Evolutionary conservation across 2,113 vertebrate species (phyloP).

Genomic region (Sebastes schlegelii): DNA sequence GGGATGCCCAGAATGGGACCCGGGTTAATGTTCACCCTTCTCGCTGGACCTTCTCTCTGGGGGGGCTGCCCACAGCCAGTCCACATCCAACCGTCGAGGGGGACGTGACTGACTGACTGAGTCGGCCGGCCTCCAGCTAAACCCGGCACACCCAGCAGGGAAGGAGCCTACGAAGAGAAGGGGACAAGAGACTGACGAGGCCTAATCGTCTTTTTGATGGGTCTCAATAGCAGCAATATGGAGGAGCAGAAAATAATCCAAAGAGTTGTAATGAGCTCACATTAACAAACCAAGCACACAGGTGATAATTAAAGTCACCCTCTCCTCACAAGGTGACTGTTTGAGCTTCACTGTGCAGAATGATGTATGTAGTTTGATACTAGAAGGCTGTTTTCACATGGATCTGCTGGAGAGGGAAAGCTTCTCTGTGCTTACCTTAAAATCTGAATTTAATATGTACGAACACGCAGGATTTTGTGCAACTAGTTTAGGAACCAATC

Average conservation of each 20-base stretch:
- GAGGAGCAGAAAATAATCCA: constrained; percentile 31
- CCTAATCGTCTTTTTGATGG: constrained; percentile 41
- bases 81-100: constrained; percentile 32
- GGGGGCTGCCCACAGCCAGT: constrained; percentile 62
- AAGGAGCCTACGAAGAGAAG: constrained; percentile 52
- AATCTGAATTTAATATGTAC: too few relatives aligned
- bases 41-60: constrained; percentile 59
- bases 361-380: neutral
- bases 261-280: constrained; percentile 12
- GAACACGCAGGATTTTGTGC: too few relatives aligned
- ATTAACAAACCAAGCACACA: constrained; percentile 4
- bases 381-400: neutral
- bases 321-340: neutral
- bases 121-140: constrained; percentile 77
- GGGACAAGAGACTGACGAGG: constrained; percentile 53
- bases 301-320: neutral
- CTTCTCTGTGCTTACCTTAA: neutral
- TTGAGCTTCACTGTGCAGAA: neutral
- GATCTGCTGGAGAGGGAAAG: neutral
- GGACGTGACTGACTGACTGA: constrained; percentile 53
- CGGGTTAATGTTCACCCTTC: constrained; percentile 85
- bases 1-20: constrained; percentile 75
- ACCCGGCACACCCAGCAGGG: constrained; percentile 75
- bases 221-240: constrained; percentile 43
- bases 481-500: too few relatives aligned